Conservation (phyloP, 2,797 vertebrate genomes). For the Pyrocephalus nanus region DNA sequence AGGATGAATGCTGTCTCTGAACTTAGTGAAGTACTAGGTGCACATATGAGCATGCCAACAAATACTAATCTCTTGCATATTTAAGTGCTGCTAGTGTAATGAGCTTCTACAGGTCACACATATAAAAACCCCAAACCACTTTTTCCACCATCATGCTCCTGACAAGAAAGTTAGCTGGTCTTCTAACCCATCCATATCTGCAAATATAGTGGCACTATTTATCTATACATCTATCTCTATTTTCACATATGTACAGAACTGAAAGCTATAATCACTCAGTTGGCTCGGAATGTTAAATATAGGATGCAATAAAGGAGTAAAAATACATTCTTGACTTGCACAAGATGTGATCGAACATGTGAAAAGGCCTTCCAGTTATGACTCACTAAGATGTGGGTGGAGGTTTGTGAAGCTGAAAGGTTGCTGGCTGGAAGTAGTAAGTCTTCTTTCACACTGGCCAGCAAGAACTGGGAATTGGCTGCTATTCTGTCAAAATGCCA, state of each 20-base stretch:
- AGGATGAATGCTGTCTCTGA: not conserved
- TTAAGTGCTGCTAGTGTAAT: not conserved
- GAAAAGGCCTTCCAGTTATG: not conserved
- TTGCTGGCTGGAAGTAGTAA: not conserved
- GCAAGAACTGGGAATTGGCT: not conserved
- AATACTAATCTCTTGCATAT: not conserved
- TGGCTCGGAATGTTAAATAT: not conserved
- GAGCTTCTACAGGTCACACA: not conserved
- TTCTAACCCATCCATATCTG: not conserved
- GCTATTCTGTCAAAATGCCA: not conserved
- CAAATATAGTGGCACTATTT: not conserved
- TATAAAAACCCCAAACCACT: not conserved
- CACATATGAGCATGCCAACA: not conserved
- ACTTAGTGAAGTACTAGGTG: not conserved
- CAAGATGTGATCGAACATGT: not conserved
- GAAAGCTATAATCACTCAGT: not conserved
- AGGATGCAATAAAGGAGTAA: not conserved
- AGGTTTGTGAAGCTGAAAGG: not conserved
- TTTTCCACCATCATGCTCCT: not conserved
- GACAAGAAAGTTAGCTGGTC: not conserved
- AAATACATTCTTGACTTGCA: not conserved
- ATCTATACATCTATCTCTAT: not conserved
- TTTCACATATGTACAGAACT: not conserved
- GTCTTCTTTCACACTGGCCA: not conserved
- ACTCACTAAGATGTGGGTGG: not conserved